A percentile compares a stretch with the other conserved stretches of the same genome.
Evolutionary conservation across 2,113 vertebrate species (phyloP).

Genomic region (Poicephalus meyeri): DNA sequence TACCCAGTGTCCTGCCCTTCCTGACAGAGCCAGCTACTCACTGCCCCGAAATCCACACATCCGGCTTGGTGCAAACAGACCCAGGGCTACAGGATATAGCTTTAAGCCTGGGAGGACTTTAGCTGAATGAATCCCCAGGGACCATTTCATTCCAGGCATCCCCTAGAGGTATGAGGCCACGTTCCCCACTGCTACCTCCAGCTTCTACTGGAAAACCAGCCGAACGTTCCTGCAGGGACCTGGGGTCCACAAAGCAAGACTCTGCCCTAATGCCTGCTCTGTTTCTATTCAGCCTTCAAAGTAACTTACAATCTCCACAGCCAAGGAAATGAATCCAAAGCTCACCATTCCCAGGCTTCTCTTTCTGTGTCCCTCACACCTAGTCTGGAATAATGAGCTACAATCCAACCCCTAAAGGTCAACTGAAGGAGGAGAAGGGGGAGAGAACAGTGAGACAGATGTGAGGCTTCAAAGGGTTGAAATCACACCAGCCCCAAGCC

Average conservation of each 20-base stretch:
- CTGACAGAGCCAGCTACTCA: neutral
- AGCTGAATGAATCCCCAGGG: neutral
- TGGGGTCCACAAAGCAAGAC: neutral
- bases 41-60: fast-evolving
- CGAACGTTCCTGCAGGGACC: neutral
- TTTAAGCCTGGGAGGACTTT: neutral
- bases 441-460: neutral
- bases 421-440: neutral
- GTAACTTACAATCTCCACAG: neutral
- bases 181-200: neutral
- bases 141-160: neutral
- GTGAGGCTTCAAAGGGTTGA: neutral
- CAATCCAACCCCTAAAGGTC: neutral
- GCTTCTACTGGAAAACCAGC: conserved; percentile 54
- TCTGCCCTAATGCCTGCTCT: neutral
- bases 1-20: neutral
- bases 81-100: neutral
- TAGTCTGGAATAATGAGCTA: neutral
- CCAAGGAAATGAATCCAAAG: neutral
- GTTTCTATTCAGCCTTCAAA: neutral
- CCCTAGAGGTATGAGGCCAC: neutral
- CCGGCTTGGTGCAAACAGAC: neutral
- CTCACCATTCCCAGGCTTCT: neutral
- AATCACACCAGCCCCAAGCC: neutral
- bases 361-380: neutral